Conservation (phyloP, 2,113 vertebrate species). For the Microtus pennsylvanicus region DNA sequence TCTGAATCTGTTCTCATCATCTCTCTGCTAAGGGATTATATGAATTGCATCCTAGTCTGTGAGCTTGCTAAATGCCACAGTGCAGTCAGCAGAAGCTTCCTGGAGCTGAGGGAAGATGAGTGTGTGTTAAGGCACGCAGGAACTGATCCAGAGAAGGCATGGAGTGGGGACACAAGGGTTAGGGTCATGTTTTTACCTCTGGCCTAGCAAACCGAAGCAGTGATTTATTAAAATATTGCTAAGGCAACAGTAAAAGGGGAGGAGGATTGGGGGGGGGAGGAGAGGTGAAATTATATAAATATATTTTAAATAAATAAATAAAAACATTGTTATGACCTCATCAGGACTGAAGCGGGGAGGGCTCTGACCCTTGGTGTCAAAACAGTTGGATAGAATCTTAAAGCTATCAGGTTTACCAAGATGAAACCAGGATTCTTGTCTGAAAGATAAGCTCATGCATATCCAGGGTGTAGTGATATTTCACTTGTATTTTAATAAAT, state of each 20-base stretch:
- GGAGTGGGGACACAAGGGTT: background rate
- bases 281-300: background rate
- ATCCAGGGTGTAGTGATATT: no score
- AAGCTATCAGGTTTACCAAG: background rate
- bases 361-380: background rate
- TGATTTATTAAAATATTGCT: background rate
- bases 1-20: background rate
- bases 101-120: background rate
- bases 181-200: background rate
- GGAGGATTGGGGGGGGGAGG: background rate
- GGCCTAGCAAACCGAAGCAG: background rate
- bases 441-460: background rate
- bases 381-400: background rate
- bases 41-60: background rate
- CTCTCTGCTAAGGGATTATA: background rate
- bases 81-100: background rate
- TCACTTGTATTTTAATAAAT: no score
- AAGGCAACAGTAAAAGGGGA: background rate
- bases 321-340: background rate
- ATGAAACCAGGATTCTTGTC: background rate
- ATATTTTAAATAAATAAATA: background rate
- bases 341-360: background rate
- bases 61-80: background rate
- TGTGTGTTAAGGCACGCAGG: background rate
- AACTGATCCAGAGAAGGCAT: background rate